Conservation (phyloP, 2,888 invertebrate genomes). For the Ectemnius continuus region DNA sequence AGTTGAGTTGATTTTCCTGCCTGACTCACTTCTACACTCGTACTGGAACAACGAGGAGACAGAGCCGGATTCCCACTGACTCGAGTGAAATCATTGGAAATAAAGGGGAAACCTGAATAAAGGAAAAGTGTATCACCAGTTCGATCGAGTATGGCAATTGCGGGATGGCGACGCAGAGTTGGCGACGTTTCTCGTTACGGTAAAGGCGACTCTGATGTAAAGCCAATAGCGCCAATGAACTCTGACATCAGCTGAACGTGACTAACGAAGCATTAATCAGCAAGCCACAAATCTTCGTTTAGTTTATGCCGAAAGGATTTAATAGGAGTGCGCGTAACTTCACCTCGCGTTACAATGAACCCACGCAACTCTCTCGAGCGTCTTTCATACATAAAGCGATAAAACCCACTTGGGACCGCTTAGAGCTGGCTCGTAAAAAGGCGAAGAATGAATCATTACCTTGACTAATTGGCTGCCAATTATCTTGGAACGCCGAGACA, state of each 20-base stretch:
- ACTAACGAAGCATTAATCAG: conserved; percentile 54
- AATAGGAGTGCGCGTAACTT: conserved; percentile 35
- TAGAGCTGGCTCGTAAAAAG: conserved; percentile 23
- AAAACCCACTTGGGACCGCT: conserved; percentile 10
- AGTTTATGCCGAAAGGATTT: conserved; percentile 49
- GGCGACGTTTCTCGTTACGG: conserved; percentile 35
- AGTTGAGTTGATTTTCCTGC: too few species aligned
- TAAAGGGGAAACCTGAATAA: too few species aligned
- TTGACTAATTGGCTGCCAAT: conserved; percentile 37
- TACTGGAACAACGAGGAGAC: too few species aligned
- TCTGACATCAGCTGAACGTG: conserved; percentile 41
- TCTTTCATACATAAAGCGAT: neutral
- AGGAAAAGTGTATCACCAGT: too few species aligned
- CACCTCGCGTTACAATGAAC: conserved; percentile 49
- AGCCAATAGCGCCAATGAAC: conserved; percentile 43
- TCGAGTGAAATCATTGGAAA: too few species aligned
- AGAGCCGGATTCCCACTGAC: too few species aligned
- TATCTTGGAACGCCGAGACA: conserved; percentile 1
- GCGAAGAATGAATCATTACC: conserved; percentile 30
- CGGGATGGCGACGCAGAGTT: conserved; percentile 11
- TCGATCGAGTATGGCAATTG: neutral
- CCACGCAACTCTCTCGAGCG: conserved; percentile 28
- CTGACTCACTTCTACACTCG: too few species aligned
- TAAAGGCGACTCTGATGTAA: conserved; percentile 26
- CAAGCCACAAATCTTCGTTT: conserved; percentile 56